phyloP scores from a whole-genome alignment of 2,888 invertebrate species.

The Brachycybe producta region DNA sequence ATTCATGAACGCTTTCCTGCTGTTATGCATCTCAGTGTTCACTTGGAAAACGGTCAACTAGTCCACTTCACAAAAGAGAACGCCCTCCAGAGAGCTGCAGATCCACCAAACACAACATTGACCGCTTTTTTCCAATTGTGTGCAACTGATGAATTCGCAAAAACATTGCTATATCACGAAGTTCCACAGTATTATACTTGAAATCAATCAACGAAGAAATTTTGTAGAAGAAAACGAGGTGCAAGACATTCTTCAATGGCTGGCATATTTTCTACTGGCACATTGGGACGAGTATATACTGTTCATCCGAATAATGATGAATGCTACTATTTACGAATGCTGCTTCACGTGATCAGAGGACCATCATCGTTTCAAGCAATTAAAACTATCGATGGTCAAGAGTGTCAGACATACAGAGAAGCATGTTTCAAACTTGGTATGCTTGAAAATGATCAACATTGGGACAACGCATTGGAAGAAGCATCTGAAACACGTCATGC shows the following conservation, averaged over 20 bases:
- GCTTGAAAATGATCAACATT: conserved; percentile 28
- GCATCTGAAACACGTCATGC: conserved; percentile 22
- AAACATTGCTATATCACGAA: conserved; percentile 9
- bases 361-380: conserved; percentile 27
- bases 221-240: conserved; percentile 8
- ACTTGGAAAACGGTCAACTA: conserved; percentile 28
- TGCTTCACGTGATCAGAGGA: conserved; percentile 15
- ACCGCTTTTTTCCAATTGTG: conserved; percentile 27
- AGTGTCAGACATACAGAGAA: conserved; percentile 20
- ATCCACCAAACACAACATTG: conserved; percentile 24
- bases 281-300: conserved; percentile 29
- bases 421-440: conserved; percentile 20
- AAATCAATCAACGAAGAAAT: conserved; percentile 13
- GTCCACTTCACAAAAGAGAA: conserved; percentile 30
- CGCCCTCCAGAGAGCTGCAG: conserved; percentile 23
- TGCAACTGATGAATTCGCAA: conserved; percentile 23
- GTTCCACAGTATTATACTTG: conserved; percentile 20
- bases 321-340: conserved; percentile 20
- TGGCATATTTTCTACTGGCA: conserved; percentile 11
- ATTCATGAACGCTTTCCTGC: conserved; percentile 28
- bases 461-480: conserved; percentile 26
- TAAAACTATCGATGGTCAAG: conserved; percentile 19
- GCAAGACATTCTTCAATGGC: conserved; percentile 12
- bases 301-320: conserved; percentile 21
- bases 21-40: conserved; percentile 27